Evolutionary conservation across 2,888 invertebrate species (phyloP).

Genomic region (Hylaea fasciaria): DNA sequence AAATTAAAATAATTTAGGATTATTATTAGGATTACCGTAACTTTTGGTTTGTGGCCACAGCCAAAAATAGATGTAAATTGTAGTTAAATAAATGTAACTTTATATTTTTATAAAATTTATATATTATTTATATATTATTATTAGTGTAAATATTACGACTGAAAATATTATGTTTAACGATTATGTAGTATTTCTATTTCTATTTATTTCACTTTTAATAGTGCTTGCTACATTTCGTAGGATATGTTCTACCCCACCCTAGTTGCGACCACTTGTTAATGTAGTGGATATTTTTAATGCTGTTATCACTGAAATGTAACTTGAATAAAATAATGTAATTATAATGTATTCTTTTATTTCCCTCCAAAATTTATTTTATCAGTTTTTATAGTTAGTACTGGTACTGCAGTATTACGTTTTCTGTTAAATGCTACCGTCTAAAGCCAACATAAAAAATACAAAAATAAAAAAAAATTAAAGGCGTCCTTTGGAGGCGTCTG

Average conservation of each 20-base stretch:
- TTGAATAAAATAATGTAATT: slow-evolving; percentile 30
- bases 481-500: too few species aligned
- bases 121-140: too few species aligned
- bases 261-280: slow-evolving; percentile 34
- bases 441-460: too few species aligned
- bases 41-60: slow-evolving; percentile 39
- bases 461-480: too few species aligned
- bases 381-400: too few species aligned
- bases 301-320: slow-evolving; percentile 34
- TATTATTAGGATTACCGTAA: slow-evolving; percentile 6
- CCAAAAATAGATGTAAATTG: slow-evolving; percentile 25
- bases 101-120: slow-evolving; percentile 25
- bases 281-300: slow-evolving; percentile 36
- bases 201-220: slow-evolving; percentile 46
- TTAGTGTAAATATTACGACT: slow-evolving; percentile 46
- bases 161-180: slow-evolving; percentile 40
- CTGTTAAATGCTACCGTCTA: too few species aligned
- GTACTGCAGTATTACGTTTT: too few species aligned
- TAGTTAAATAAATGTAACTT: slow-evolving; percentile 20
- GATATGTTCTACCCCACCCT: slow-evolving; percentile 48
- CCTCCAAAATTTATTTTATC: neutral
- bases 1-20: slow-evolving; percentile 7
- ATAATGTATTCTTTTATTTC: slow-evolving; percentile 5
- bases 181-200: slow-evolving; percentile 35
- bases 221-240: slow-evolving; percentile 37